A percentile compares a stretch with the other conserved stretches of the same genome.
Conservation (phyloP, 2,888 invertebrate species). For the Artemia sinica region DNA sequence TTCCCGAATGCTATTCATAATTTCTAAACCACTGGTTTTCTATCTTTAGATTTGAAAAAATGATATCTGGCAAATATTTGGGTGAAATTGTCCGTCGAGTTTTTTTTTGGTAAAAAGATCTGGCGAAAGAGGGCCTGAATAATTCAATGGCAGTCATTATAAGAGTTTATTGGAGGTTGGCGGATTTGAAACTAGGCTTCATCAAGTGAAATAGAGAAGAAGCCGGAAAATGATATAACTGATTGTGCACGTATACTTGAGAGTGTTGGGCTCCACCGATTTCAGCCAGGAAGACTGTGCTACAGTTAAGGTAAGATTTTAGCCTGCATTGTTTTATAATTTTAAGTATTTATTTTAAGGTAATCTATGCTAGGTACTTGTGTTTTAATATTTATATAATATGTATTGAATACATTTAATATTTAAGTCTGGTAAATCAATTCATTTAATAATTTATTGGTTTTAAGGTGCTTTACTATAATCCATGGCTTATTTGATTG, state of each 20-base stretch:
- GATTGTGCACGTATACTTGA: slow-evolving; percentile 69
- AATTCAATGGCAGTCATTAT: slow-evolving; percentile 60
- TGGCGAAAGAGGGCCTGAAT: slow-evolving; percentile 58
- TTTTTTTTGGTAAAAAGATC: slow-evolving; percentile 60
- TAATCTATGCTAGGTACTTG: too few species aligned
- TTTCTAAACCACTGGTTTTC: too few species aligned
- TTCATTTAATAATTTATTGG: too few species aligned
- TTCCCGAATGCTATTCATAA: too few species aligned
- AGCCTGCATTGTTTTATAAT: neutral
- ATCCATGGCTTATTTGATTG: too few species aligned
- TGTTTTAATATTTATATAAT: too few species aligned
- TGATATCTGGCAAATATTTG: slow-evolving; percentile 99
- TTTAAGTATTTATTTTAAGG: too few species aligned
- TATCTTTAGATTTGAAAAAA: slow-evolving; percentile 63
- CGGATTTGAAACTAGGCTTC: slow-evolving; percentile 86
- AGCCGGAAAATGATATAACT: slow-evolving; percentile 49
- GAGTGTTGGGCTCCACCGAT: slow-evolving; percentile 54
- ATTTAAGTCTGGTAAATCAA: too few species aligned
- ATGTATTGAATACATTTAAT: too few species aligned
- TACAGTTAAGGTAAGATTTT: slow-evolving; percentile 46
- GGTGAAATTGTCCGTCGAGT: slow-evolving; percentile 80
- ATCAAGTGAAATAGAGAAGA: slow-evolving; percentile 88
- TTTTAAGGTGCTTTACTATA: too few species aligned
- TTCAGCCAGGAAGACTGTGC: slow-evolving; percentile 77
- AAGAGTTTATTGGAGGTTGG: slow-evolving; percentile 47